A percentile compares a stretch with the other conserved stretches of the same genome.
These are phyloP conservation scores for Tuberolachnus salignus DNA, from an alignment of 2,888 invertebrate genomes.

Conservation along the genomic window DNA sequence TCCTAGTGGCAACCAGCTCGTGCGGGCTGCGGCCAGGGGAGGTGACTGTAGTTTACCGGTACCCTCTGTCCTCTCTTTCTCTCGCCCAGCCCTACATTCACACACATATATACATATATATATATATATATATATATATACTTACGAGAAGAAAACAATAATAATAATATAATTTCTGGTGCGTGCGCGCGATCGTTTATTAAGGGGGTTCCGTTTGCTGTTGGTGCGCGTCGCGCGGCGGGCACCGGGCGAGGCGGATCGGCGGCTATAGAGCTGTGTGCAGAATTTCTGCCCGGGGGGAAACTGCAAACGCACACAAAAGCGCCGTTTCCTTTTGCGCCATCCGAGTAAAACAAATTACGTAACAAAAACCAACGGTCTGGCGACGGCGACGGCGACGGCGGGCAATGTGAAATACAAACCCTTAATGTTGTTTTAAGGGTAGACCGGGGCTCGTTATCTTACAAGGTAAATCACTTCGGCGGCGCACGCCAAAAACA, in stretches of 20 bases:
- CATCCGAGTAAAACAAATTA: conserved; percentile 57
- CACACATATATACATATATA: no score
- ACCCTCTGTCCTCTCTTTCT: not conserved
- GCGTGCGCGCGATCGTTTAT: not conserved
- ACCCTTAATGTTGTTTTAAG: conserved; percentile 56
- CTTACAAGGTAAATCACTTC: conserved; percentile 55
- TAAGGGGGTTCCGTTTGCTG: conserved; percentile 34
- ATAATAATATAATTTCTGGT: conserved; percentile 44
- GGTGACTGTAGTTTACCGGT: conserved; percentile 39
- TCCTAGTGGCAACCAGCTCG: not conserved
- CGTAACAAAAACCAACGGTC: conserved; percentile 56
- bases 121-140: no score
- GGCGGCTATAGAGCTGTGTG: not conserved
- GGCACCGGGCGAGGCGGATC: not conserved
- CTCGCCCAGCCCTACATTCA: not conserved
- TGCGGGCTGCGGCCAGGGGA: not conserved
- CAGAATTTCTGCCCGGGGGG: conserved; percentile 37
- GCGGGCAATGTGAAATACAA: conserved; percentile 53
- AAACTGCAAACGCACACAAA: conserved; percentile 51
- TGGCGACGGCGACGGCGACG: conserved; percentile 8
- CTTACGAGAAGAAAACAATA: conserved; percentile 51
- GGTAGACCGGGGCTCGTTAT: conserved; percentile 47
- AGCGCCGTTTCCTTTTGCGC: conserved; percentile 54
- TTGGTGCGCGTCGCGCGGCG: no score
- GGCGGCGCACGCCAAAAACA: conserved; percentile 49